Conservation (phyloP, 2,888 invertebrate species). For the Agriotes lineatus region DNA sequence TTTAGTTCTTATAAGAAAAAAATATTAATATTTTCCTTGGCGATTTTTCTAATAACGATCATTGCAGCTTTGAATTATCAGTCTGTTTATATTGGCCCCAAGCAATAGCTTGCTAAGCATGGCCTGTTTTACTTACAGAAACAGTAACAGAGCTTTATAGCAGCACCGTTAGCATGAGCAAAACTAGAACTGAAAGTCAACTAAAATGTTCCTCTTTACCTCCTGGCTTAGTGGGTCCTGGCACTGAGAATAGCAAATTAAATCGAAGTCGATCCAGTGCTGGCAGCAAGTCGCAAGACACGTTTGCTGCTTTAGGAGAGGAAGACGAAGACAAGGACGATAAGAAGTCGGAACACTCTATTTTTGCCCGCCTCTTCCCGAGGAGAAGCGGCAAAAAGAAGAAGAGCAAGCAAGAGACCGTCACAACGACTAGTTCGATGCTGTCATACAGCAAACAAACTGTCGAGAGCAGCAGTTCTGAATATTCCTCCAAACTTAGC, state of each 20-base stretch:
- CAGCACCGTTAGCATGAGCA: constrained; percentile 53
- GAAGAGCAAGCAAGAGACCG: constrained; percentile 68
- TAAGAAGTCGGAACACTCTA: constrained; percentile 71
- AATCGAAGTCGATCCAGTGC: constrained; percentile 67
- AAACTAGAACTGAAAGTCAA: constrained; percentile 66
- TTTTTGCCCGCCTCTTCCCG: constrained; percentile 76
- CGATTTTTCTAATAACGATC: no score
- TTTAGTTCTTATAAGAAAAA: no score
- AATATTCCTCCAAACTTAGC: background rate
- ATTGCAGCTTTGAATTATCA: no score
- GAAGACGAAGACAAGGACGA: constrained; percentile 61
- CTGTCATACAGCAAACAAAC: constrained; percentile 7
- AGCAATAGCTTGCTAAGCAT: constrained; percentile 39
- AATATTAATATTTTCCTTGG: no score
- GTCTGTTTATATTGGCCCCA: background rate
- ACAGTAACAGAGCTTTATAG: constrained; percentile 63
- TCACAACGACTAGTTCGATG: constrained; percentile 50
- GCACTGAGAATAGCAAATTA: constrained; percentile 67
- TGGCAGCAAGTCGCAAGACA: constrained; percentile 61
- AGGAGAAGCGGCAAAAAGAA: constrained; percentile 81
- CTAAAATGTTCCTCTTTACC: constrained; percentile 76
- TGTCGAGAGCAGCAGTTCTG: background rate
- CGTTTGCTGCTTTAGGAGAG: constrained; percentile 57
- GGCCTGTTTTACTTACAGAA: constrained; percentile 61
- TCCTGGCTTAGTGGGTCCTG: constrained; percentile 71